phyloP scores from a whole-genome alignment of 2,113 vertebrate genomes.

The Xyrauchen texanus region DNA sequence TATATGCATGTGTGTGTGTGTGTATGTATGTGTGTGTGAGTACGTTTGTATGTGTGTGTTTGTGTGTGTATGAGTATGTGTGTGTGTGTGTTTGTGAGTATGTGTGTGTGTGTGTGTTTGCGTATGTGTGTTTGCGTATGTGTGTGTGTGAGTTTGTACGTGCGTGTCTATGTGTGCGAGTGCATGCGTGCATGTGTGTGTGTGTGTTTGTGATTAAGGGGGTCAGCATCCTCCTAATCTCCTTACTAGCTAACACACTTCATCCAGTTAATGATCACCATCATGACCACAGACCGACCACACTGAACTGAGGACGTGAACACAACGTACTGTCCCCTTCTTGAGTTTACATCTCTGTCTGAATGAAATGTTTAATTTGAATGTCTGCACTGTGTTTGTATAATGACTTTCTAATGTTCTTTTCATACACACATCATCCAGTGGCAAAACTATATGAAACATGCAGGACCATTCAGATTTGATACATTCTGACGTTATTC shows the following conservation, averaged over 20 bases:
- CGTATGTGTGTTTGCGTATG: slow-evolving; percentile 22
- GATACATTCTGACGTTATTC: too few species aligned
- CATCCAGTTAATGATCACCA: slow-evolving; percentile 61
- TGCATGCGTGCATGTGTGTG: slow-evolving; percentile 3
- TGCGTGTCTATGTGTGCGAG: slow-evolving; percentile 20
- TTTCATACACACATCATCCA: too few species aligned
- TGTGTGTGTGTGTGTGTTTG: slow-evolving; percentile 25
- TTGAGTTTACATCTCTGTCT: too few species aligned
- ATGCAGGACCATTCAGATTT: too few species aligned
- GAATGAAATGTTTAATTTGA: too few species aligned
- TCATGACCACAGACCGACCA: slow-evolving; percentile 14
- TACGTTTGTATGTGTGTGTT: slow-evolving; percentile 19
- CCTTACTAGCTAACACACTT: slow-evolving; percentile 49
- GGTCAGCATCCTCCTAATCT: slow-evolving; percentile 57
- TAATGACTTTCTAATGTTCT: not conserved
- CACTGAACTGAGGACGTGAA: not conserved
- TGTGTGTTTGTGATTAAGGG: slow-evolving; percentile 1
- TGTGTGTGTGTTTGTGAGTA: slow-evolving; percentile 19
- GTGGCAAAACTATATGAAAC: too few species aligned
- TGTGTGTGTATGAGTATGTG: slow-evolving; percentile 16
- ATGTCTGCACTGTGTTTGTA: not conserved
- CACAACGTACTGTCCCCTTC: too few species aligned
- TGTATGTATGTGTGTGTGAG: slow-evolving; percentile 20
- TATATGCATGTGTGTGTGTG: slow-evolving; percentile 25
- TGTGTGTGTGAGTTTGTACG: slow-evolving; percentile 21